Evolutionary conservation across 2,113 vertebrate genomes (phyloP).

Genomic region (Plecturocebus donacophilus): DNA sequence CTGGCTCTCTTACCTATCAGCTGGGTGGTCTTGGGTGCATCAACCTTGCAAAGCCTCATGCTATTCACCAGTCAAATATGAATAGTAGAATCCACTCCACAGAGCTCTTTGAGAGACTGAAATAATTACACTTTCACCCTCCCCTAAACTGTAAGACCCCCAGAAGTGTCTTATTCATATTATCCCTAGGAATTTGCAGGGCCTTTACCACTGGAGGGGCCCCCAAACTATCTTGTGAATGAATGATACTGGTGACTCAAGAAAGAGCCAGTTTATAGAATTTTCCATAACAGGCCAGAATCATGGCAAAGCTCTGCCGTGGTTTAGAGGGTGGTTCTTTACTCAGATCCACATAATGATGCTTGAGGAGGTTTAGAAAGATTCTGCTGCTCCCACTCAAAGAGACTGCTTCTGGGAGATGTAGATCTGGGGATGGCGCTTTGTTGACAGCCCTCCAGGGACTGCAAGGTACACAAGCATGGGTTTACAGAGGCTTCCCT

Average conservation of each 20-base stretch:
- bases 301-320: no score
- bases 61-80: fast-evolving
- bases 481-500: background rate
- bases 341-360: background rate
- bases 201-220: background rate
- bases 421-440: background rate
- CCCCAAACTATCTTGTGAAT: background rate
- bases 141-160: background rate
- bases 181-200: background rate
- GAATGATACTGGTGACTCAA: background rate
- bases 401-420: background rate
- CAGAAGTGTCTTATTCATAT: background rate
- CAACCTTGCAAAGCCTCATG: background rate
- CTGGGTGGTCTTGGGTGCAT: background rate
- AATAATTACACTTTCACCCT: background rate
- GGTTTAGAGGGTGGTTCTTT: background rate
- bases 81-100: background rate
- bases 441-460: background rate
- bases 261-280: background rate
- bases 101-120: background rate
- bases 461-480: background rate
- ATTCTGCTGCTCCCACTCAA: no score
- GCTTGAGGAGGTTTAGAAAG: background rate
- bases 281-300: background rate
- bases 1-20: background rate